Conservation (phyloP, 2,888 invertebrate species). For the Carpatolechia fugitivella region DNA sequence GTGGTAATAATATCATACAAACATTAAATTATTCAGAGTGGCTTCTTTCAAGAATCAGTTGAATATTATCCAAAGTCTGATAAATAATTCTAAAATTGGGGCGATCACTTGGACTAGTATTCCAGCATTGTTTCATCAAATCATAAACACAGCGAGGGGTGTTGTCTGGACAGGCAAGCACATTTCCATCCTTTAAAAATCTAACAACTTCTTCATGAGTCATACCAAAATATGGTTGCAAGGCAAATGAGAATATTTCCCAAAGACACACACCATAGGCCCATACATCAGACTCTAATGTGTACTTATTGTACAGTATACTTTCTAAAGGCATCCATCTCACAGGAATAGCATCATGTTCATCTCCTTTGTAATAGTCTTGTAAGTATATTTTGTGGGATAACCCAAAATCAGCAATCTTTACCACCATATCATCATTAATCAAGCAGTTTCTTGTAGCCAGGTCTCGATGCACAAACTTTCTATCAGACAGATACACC, state of each 20-base stretch:
- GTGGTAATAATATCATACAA: conserved; percentile 4
- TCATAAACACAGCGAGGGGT: conserved; percentile 93
- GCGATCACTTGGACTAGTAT: conserved; percentile 89
- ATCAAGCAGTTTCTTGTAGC: conserved; percentile 98
- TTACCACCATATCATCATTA: conserved; percentile 95
- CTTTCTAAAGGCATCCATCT: conserved; percentile 99
- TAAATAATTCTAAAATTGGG: conserved; percentile 92
- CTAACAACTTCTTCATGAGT: conserved; percentile 98
- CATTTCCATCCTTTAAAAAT: conserved; percentile 95
- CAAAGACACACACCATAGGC: conserved; percentile 97
- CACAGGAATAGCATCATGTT: conserved; percentile 97
- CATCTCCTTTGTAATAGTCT: conserved; percentile 97
- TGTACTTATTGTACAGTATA: conserved; percentile 97
- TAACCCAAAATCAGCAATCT: conserved; percentile 98
- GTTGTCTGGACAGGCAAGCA: conserved; percentile 93
- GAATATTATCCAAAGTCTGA: conserved; percentile 87
- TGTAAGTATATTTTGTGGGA: conserved; percentile 97
- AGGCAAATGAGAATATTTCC: conserved; percentile 97
- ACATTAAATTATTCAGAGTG: conserved; percentile 49
- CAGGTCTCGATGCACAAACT: conserved; percentile 97
- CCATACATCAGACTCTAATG: conserved; percentile 98
- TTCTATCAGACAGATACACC: conserved; percentile 95
- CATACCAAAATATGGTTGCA: conserved; percentile 98
- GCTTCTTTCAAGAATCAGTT: conserved; percentile 71
- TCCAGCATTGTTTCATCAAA: conserved; percentile 97